Conservation (phyloP, 2,113 vertebrate genomes). For the Atherinomorus stipes region DNA sequence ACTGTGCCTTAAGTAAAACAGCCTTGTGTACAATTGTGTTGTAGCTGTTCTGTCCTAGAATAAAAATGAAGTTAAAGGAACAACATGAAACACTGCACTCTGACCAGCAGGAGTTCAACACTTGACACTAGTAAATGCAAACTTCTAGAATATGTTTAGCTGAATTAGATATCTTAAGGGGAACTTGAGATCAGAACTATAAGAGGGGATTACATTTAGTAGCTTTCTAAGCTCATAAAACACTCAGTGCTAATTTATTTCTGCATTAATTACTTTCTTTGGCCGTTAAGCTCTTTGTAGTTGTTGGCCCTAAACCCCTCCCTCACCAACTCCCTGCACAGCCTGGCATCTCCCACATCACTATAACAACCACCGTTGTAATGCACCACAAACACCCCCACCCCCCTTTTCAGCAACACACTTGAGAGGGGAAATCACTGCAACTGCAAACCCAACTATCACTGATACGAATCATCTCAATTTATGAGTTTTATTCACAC, state of each 20-base stretch:
- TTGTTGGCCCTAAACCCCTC: conserved; percentile 49
- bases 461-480: neutral
- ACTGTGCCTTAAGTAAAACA: neutral
- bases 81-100: conserved; percentile 35
- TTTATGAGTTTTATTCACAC: neutral
- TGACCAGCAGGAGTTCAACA: neutral
- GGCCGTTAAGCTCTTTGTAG: conserved; percentile 71
- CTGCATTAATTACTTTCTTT: conserved; percentile 77
- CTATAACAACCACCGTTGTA: conserved; percentile 82
- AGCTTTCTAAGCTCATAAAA: conserved; percentile 49
- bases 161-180: too few species aligned
- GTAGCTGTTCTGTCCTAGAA: neutral
- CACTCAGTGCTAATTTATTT: conserved; percentile 66
- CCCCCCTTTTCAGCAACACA: conserved; percentile 27
- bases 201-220: conserved; percentile 36
- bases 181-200: neutral
- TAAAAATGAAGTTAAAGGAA: conserved; percentile 5
- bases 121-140: neutral
- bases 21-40: neutral
- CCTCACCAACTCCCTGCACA: conserved; percentile 65
- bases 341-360: conserved; percentile 81
- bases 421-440: conserved; percentile 35
- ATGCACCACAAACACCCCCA: conserved; percentile 76
- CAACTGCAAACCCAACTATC: neutral
- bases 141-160: neutral